Evolutionary conservation across 1,140 invertebrate species (phyloP).

Genomic region (Drosophila athabasca): DNA sequence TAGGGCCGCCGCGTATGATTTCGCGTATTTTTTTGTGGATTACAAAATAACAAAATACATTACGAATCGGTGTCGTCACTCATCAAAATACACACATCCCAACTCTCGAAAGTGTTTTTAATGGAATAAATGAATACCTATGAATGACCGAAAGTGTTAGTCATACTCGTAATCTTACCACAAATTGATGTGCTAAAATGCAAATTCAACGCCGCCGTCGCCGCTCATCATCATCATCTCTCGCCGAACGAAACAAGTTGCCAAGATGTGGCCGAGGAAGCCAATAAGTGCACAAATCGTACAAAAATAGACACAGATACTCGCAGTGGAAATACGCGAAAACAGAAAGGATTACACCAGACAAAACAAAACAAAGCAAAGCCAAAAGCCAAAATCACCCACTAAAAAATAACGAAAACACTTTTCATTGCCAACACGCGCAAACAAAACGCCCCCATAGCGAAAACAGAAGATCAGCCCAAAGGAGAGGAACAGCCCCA

Average conservation of each 20-base stretch:
- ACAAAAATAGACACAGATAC: conserved; percentile 56
- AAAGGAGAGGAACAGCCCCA: conserved; percentile 17
- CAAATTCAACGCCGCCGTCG: conserved; percentile 45
- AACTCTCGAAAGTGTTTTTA: conserved; percentile 16
- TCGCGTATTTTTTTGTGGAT: conserved; percentile 40
- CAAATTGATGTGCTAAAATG: conserved; percentile 52
- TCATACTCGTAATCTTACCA: conserved; percentile 40
- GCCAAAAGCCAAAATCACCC: not conserved
- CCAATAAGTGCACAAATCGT: conserved; percentile 68
- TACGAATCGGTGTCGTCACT: conserved; percentile 47
- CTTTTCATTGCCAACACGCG: conserved; percentile 73
- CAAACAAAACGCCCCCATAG: not conserved
- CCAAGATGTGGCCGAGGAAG: conserved; percentile 61
- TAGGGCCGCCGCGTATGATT: conserved; percentile 60
- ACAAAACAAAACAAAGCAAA: conserved; percentile 23
- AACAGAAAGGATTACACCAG: conserved; percentile 64
- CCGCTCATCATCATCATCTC: not conserved
- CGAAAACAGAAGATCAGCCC: conserved; percentile 12
- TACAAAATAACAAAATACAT: conserved; percentile 21
- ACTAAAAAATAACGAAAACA: conserved; percentile 10
- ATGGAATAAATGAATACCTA: conserved; percentile 39
- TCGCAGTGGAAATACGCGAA: conserved; percentile 19
- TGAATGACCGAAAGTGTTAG: conserved; percentile 65
- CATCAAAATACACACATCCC: conserved; percentile 36
- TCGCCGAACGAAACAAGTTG: conserved; percentile 49